Conservation (phyloP, 2,113 vertebrate genomes). For the Saimiri boliviensis region DNA sequence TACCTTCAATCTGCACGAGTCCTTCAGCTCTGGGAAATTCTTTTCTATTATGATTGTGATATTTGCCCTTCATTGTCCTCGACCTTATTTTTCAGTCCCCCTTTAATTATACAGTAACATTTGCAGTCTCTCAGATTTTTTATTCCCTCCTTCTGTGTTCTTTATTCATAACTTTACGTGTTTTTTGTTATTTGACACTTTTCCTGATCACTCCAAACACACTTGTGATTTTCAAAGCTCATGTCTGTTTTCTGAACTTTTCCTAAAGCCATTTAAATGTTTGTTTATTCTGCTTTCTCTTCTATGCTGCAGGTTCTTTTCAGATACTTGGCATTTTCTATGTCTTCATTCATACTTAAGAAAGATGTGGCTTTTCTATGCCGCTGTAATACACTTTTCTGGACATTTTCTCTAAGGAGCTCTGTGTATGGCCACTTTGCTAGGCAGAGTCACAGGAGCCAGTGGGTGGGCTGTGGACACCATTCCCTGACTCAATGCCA, state of each 20-base stretch:
- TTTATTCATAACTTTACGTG: neutral
- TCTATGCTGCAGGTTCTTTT: neutral
- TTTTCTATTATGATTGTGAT: neutral
- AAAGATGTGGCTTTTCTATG: neutral
- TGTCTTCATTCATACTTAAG: neutral
- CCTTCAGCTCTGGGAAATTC: neutral
- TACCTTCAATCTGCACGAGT: neutral
- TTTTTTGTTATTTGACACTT: neutral
- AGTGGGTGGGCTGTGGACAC: neutral
- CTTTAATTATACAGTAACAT: neutral
- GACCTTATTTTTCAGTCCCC: neutral
- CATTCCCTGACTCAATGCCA: neutral
- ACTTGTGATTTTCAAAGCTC: neutral
- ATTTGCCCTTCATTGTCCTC: neutral
- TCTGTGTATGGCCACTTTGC: neutral
- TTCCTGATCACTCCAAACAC: neutral
- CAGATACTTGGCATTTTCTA: neutral
- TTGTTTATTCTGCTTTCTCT: neutral
- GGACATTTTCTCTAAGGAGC: neutral
- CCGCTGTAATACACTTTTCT: neutral
- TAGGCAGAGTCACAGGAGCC: neutral
- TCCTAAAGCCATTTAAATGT: neutral
- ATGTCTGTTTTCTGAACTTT: neutral
- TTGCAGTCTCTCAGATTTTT: neutral
- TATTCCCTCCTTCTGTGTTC: neutral